Percentiles rank a stretch among this genome's conserved stretches.
These are phyloP conservation scores for Eleginops maclovinus DNA, from an alignment of 2,113 vertebrate species.

Conservation along the genomic window DNA sequence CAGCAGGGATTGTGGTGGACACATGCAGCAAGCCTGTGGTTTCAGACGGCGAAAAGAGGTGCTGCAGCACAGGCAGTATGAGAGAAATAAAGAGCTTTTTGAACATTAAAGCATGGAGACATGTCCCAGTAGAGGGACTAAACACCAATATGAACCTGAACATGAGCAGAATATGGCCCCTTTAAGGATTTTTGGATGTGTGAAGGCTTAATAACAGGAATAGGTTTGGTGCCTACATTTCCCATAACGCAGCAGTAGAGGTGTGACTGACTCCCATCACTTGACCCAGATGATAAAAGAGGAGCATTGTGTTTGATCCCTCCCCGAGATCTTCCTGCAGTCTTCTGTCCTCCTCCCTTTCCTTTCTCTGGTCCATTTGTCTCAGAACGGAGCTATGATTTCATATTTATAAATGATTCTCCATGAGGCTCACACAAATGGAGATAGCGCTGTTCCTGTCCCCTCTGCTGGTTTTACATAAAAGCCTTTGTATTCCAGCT, in stretches of 20 bases:
- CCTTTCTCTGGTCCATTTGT: slow-evolving; percentile 51
- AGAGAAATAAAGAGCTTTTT: too few species aligned
- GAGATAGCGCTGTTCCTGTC: slow-evolving; percentile 50
- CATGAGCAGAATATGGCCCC: too few species aligned
- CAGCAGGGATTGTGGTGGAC: too few species aligned
- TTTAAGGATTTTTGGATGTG: too few species aligned
- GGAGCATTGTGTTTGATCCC: neutral
- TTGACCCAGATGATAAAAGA: neutral
- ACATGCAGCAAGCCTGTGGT: too few species aligned
- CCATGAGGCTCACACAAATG: slow-evolving; percentile 48
- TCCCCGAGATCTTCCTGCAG: neutral
- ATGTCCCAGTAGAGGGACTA: too few species aligned
- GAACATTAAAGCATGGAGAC: too few species aligned
- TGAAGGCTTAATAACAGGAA: too few species aligned
- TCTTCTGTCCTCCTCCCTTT: too few species aligned
- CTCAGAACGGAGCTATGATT: slow-evolving; percentile 51
- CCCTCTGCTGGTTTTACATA: slow-evolving; percentile 56
- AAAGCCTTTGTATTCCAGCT: slow-evolving; percentile 58
- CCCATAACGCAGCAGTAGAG: neutral
- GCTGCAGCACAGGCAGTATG: too few species aligned
- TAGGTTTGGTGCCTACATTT: neutral
- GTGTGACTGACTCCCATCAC: neutral
- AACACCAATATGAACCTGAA: too few species aligned
- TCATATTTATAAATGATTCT: slow-evolving; percentile 12
- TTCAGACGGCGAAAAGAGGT: too few species aligned